phyloP scores from a whole-genome alignment of 2,888 invertebrate genomes.

The Hemistola chrysoprasaria region DNA sequence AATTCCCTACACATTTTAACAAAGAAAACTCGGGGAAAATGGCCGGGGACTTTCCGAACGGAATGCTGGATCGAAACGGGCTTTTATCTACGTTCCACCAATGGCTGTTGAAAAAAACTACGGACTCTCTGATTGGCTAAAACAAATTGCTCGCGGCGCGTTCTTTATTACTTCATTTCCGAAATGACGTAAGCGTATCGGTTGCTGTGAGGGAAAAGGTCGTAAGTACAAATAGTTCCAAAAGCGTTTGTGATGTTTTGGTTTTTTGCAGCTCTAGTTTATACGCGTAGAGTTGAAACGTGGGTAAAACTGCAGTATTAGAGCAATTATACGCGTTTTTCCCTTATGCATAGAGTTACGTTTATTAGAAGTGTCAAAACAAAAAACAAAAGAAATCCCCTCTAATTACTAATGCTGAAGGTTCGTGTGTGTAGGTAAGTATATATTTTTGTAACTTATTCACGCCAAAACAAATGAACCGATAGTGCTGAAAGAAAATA shows the following conservation, averaged over 20 bases:
- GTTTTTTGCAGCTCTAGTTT: conserved; percentile 17
- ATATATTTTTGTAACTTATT: no score
- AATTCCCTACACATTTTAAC: conserved; percentile 64
- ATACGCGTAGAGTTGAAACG: conserved; percentile 32
- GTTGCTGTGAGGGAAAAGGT: conserved; percentile 34
- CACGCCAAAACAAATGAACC: no score
- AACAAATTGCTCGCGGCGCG: conserved; percentile 79
- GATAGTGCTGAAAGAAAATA: no score
- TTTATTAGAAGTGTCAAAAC: conserved; percentile 30
- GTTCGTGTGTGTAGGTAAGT: no score
- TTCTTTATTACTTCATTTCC: conserved; percentile 64
- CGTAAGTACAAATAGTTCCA: conserved; percentile 32
- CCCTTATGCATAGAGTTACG: conserved; percentile 36
- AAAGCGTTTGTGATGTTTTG: conserved; percentile 33
- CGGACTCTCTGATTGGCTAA: conserved; percentile 77
- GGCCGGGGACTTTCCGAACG: conserved; percentile 53
- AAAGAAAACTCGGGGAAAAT: conserved; percentile 40
- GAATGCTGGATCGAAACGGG: conserved; percentile 56
- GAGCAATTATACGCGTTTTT: conserved; percentile 62
- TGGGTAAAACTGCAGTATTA: conserved; percentile 63
- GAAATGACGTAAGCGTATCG: conserved; percentile 53
- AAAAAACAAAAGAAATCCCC: not conserved
- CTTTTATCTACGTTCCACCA: conserved; percentile 74
- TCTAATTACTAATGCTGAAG: no score
- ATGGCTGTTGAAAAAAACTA: conserved; percentile 77